A percentile compares a stretch with the other conserved stretches of the same genome.
phyloP scores from a whole-genome alignment of 2,113 vertebrate genomes.

The Uria lomvia region DNA sequence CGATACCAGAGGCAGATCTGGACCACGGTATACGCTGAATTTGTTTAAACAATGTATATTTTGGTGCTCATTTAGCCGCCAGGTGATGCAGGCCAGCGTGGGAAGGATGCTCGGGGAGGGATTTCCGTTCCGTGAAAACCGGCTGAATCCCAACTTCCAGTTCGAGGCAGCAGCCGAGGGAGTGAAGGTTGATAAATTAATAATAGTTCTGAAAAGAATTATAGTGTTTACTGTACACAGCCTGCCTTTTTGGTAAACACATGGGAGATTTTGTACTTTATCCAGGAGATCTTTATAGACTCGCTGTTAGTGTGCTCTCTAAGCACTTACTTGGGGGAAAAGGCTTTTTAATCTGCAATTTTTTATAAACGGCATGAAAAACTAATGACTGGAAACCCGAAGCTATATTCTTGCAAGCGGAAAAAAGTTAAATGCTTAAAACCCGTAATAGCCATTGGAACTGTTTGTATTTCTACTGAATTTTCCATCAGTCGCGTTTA shows the following conservation, averaged over 20 bases:
- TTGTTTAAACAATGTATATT: rapidly evolving
- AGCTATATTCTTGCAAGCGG: not conserved
- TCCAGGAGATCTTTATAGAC: not conserved
- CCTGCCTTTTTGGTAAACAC: not conserved
- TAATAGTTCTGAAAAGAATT: not conserved
- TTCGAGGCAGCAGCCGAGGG: not conserved
- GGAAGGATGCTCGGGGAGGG: too few relatives aligned
- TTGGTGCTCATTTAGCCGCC: rapidly evolving
- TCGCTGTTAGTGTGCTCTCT: not conserved
- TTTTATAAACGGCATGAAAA: not conserved
- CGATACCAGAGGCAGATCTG: too few relatives aligned
- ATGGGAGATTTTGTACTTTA: not conserved
- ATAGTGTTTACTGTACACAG: not conserved
- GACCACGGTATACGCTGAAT: not conserved
- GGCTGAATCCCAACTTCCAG: too few relatives aligned
- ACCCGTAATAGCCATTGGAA: too few relatives aligned
- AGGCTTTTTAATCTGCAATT: not conserved
- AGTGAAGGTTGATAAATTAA: not conserved
- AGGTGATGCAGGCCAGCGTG: rapidly evolving
- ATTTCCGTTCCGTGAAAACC: not conserved
- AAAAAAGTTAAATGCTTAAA: not conserved
- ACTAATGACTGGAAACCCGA: not conserved
- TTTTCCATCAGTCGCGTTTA: not conserved
- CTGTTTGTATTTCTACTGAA: not conserved
- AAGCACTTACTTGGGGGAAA: not conserved